Conservation (phyloP, 2,113 vertebrate species). For the Campylorhamphus procurvoides region DNA sequence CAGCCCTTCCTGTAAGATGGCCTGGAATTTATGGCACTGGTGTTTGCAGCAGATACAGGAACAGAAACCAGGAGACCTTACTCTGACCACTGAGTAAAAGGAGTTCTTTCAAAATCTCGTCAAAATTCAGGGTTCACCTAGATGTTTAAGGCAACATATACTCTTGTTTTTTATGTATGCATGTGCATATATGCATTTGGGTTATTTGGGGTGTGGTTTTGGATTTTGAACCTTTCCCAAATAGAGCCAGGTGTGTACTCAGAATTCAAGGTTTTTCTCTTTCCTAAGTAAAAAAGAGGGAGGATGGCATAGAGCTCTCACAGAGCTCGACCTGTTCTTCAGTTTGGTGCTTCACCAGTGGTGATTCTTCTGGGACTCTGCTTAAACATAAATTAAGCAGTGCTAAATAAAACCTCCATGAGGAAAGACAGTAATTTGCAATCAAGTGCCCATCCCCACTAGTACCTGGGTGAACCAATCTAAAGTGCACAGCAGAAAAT, state of each 20-base stretch:
- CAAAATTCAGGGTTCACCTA: neutral
- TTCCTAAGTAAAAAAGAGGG: neutral
- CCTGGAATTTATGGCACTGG: neutral
- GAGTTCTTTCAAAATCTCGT: neutral
- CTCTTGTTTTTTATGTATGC: neutral
- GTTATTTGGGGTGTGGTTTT: neutral
- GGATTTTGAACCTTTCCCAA: neutral
- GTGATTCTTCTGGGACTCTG: neutral
- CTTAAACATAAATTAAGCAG: neutral
- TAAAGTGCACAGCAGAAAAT: neutral
- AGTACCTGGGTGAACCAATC: neutral
- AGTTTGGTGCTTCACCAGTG: neutral
- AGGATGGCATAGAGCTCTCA: neutral
- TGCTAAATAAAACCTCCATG: neutral
- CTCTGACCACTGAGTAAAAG: neutral
- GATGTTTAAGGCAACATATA: neutral
- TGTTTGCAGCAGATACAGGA: neutral
- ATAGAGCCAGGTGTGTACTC: neutral
- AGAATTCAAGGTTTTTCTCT: neutral
- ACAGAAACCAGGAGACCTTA: neutral
- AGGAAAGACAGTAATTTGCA: neutral
- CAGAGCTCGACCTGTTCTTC: neutral
- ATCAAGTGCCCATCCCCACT: neutral
- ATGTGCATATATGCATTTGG: neutral
- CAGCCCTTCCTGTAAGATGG: neutral